Evolutionary conservation across 2,113 vertebrate species (phyloP).

Genomic region (Leptodactylus fuscus): DNA sequence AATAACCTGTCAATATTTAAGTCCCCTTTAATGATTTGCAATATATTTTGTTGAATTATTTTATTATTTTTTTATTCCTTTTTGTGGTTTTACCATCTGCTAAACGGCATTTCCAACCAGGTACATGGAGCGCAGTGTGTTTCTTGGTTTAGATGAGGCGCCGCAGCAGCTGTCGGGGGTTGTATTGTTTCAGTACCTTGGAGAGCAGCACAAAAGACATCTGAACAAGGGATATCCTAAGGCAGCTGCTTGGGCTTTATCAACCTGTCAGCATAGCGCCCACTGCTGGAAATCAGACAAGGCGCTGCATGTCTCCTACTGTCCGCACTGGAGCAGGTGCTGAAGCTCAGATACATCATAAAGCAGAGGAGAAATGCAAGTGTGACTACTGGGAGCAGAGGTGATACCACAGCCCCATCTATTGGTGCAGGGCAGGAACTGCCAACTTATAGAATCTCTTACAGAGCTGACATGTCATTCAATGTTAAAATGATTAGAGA

Average conservation of each 20-base stretch:
- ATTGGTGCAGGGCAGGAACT: neutral
- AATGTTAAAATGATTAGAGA: too few relatives aligned
- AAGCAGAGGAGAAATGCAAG: neutral
- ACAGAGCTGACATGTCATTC: neutral
- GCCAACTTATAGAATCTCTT: neutral
- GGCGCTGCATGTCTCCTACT: neutral
- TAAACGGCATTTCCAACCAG: neutral
- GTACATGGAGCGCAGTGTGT: neutral
- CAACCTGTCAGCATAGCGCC: slow-evolving; percentile 4
- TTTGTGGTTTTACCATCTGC: neutral
- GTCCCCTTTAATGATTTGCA: neutral
- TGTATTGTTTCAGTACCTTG: slow-evolving; percentile 33
- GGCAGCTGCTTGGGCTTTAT: neutral
- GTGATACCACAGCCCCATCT: slow-evolving; percentile 37
- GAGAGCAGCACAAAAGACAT: neutral
- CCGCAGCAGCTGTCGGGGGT: neutral
- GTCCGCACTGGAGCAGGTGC: neutral
- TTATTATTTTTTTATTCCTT: neutral
- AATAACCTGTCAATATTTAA: too few relatives aligned
- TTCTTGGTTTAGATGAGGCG: neutral
- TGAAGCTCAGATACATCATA: neutral
- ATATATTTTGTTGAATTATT: too few relatives aligned
- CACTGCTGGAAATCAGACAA: neutral
- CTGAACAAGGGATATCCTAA: neutral
- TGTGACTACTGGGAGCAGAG: neutral